Conservation (phyloP, 2,797 vertebrate species). For the Diceros bicornis region DNA sequence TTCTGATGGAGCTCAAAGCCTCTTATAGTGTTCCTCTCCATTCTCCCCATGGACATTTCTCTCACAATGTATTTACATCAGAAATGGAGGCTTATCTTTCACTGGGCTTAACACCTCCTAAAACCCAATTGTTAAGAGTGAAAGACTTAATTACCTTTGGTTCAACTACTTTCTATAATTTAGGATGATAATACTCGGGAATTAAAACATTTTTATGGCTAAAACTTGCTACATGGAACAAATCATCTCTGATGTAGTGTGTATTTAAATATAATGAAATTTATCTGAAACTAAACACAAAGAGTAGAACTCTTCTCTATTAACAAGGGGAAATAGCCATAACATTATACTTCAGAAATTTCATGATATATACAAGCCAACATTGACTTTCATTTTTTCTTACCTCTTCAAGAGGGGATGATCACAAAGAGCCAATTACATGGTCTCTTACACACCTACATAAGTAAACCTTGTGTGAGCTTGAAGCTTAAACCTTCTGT, state of each 20-base stretch:
- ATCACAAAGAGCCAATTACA: not conserved
- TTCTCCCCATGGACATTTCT: not conserved
- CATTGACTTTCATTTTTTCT: conserved; percentile 9
- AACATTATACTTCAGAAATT: not conserved
- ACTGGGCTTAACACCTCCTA: not conserved
- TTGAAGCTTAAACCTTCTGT: not conserved
- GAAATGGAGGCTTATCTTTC: not conserved
- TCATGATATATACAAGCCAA: not conserved
- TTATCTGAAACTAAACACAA: not conserved
- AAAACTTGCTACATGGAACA: not conserved
- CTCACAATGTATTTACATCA: not conserved
- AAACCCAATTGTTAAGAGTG: not conserved
- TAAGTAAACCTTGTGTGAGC: not conserved
- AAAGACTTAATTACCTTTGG: not conserved
- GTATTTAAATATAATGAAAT: not conserved
- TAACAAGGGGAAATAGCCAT: not conserved
- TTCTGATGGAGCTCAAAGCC: not conserved
- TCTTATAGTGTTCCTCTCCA: not conserved
- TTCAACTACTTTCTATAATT: conserved; percentile 23
- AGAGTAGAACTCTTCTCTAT: not conserved
- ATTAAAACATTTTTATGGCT: conserved; percentile 2
- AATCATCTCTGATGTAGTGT: not conserved
- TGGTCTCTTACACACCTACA: not conserved
- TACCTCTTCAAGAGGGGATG: not conserved
- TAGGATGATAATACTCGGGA: not conserved